Conservation (phyloP, 2,888 invertebrate genomes). For the Empis stercorea region DNA sequence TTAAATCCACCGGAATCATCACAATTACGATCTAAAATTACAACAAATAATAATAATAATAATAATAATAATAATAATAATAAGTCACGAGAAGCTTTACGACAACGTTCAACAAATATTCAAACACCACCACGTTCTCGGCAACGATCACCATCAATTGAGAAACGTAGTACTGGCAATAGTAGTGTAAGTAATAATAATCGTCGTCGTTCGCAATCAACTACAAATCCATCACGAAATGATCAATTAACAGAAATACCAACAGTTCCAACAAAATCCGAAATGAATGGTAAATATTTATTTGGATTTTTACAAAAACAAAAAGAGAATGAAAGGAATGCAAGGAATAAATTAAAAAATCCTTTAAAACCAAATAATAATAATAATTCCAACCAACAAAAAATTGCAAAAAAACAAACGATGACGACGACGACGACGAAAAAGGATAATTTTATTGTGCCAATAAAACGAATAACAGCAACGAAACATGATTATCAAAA, state of each 20-base stretch:
- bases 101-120: background rate
- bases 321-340: constrained; percentile 8
- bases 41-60: background rate
- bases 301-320: constrained; percentile 13
- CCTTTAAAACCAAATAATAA: constrained; percentile 6
- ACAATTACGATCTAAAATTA: background rate
- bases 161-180: background rate
- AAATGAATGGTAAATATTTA: constrained; percentile 10
- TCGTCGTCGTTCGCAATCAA: background rate
- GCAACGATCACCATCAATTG: background rate
- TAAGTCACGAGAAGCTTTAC: constrained; percentile 7
- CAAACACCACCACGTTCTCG: background rate
- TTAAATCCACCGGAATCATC: constrained; percentile 9
- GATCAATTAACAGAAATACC: background rate
- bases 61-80: background rate
- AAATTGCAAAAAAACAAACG: constrained; percentile 3
- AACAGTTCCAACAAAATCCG: background rate
- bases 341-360: constrained; percentile 12
- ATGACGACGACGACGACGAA: too few species aligned
- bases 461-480: constrained; percentile 12
- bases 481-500: constrained; percentile 15
- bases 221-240: background rate
- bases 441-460: constrained; percentile 10
- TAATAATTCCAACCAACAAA: constrained; percentile 7
- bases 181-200: constrained; percentile 2